Base-by-base conservation (phyloP, 2,797 vertebrate genomes). In the Percopsis omiscomaycus region DNA sequence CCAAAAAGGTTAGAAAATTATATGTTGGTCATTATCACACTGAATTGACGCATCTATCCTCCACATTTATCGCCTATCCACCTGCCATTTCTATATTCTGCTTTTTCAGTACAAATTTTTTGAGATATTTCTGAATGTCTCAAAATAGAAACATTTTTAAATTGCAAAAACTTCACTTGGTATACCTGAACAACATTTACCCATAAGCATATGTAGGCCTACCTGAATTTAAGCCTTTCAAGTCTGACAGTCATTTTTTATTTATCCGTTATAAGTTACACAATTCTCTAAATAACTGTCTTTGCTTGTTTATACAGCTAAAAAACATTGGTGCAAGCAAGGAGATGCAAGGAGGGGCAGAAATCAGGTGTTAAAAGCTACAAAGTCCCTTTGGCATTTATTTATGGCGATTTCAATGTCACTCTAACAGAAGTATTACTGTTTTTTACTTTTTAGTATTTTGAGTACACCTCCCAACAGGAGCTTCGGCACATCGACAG, bases 161-260 rank as follows among this genome's bases (percentile, higher is more conserved):
- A 95, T 3, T 99, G 97, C 90, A 97, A 94, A 78, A 98, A 98
- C 84, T 99, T 99, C 88, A 94, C 95, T 60, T 99, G 98, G 97
- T 98, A 92, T 98, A 92, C 80, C 84, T 99, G 54, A 93, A 96
- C 79, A 97, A 93, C 51, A 77, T 99, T 83, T 99, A 98, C 89
- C 98, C 96, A 66, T 96, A 98, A 87, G 94, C 86, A 61, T 97
- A 97, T 75, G 82, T 99, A 95, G 81, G 91, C 92, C 82, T 94
- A 93, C 94, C 94, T 0, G 94, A 95, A 66, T 84, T 95, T 47
- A 89, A 66, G 0, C 94, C 94, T 0, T 56, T 65, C 0, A 90
- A 84, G 70, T 90, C 88, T 0, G 95, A 47, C 54, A 28, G 64
- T 11, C 29, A 74, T 63, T 47, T 47, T 63, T 47, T 47, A 22